Evolutionary conservation across 2,888 invertebrate genomes (phyloP).

Genomic region (Yponomeuta sedellus): DNA sequence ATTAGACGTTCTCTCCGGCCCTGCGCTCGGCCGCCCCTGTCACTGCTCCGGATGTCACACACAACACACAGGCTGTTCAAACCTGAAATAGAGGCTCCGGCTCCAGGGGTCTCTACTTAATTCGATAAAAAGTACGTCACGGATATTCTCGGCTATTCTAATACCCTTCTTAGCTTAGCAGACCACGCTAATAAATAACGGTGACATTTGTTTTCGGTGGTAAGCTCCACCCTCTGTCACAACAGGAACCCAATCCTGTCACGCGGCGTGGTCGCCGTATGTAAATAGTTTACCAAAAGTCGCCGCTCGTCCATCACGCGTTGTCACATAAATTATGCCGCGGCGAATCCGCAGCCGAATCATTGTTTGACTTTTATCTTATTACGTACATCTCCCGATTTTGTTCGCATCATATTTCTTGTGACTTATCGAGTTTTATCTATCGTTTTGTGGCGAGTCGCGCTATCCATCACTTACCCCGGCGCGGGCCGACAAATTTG

Average conservation of each 20-base stretch:
- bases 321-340: slow-evolving; percentile 77
- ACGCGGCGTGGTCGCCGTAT: slow-evolving; percentile 61
- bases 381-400: slow-evolving; percentile 76
- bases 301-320: slow-evolving; percentile 76
- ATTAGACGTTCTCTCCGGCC: slow-evolving; percentile 43
- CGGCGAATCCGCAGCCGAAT: slow-evolving; percentile 76
- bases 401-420: slow-evolving; percentile 77
- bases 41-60: slow-evolving; percentile 21
- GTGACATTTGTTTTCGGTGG: slow-evolving; percentile 74
- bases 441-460: slow-evolving; percentile 73
- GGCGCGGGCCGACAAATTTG: slow-evolving; percentile 67
- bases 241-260: slow-evolving; percentile 71
- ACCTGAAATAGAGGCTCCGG: neutral
- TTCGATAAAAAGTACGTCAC: slow-evolving; percentile 21
- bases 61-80: slow-evolving; percentile 21
- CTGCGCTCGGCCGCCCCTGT: slow-evolving; percentile 29
- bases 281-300: slow-evolving; percentile 77
- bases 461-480: slow-evolving; percentile 71
- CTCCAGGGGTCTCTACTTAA: neutral
- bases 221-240: slow-evolving; percentile 76
- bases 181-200: slow-evolving; percentile 74
- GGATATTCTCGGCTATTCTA: slow-evolving; percentile 27
- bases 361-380: slow-evolving; percentile 77
- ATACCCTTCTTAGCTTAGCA: slow-evolving; percentile 65
- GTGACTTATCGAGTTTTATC: slow-evolving; percentile 75